These are phyloP conservation scores for Tipula unca DNA, from an alignment of 2,888 invertebrate species.

Conservation along the genomic window DNA sequence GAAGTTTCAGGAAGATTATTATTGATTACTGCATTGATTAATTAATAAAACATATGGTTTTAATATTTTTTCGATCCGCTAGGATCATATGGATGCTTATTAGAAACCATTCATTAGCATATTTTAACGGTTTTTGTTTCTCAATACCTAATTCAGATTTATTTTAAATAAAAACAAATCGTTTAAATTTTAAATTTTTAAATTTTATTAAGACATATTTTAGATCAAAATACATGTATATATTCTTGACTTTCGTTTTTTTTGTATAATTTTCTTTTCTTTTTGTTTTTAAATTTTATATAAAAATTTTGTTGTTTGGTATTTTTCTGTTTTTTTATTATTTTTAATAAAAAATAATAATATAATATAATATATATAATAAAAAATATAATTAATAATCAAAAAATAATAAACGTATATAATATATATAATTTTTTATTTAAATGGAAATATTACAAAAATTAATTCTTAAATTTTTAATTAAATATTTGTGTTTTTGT, in stretches of 20 bases:
- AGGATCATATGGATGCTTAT: no score
- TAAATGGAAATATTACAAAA: conserved; percentile 14
- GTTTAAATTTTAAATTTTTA: conserved; percentile 22
- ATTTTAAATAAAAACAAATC: neutral
- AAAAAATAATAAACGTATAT: conserved; percentile 10
- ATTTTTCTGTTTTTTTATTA: neutral
- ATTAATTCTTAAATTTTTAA: neutral
- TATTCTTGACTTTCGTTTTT: conserved; percentile 22
- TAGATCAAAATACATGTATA: conserved; percentile 25
- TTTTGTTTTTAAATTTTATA: conserved; percentile 10
- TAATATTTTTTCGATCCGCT: no score
- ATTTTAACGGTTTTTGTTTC: no score
- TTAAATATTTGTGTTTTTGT: neutral
- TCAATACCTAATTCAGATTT: no score
- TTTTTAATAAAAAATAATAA: conserved; percentile 18
- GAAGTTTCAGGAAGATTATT: no score
- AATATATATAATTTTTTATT: neutral
- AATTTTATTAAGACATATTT: conserved; percentile 24
- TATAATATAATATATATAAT: conserved; percentile 17
- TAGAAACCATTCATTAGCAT: no score
- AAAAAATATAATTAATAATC: conserved; percentile 14
- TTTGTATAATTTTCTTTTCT: neutral
- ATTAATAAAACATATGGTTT: no score
- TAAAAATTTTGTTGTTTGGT: conserved; percentile 9
- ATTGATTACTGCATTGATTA: no score